phyloP scores from a whole-genome alignment of 2,113 vertebrate genomes.

The Trochalopteron elliotii region DNA sequence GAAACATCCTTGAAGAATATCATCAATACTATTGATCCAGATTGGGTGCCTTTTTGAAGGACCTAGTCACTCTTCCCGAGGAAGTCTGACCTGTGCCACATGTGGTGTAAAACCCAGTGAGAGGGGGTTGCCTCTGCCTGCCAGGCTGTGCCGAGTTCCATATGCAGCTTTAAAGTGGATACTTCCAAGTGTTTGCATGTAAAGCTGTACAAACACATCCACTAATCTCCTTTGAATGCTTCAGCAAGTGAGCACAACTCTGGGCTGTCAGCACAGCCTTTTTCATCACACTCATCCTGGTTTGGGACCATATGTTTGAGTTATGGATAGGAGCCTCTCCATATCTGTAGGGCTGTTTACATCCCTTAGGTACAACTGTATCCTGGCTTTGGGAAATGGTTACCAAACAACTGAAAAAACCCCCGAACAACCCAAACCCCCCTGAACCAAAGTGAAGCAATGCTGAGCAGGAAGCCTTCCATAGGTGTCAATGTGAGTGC shows the following conservation, averaged over 20 bases:
- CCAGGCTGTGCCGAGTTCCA: rapidly evolving
- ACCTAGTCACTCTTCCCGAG: not conserved
- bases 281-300: not conserved
- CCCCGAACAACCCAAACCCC: not conserved
- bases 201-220: not conserved
- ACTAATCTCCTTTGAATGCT: not conserved
- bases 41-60: not conserved
- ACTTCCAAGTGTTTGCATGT: not conserved
- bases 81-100: rapidly evolving
- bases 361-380: not conserved
- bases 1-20: not conserved
- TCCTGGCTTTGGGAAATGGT: not conserved
- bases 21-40: not conserved
- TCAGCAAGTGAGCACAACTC: not conserved
- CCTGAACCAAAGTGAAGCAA: not conserved
- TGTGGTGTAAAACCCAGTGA: rapidly evolving
- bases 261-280: not conserved
- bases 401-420: not conserved
- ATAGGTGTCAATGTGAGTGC: not conserved
- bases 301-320: not conserved
- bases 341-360: not conserved
- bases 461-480: not conserved
- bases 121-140: not conserved
- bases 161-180: not conserved
- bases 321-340: not conserved